Evolutionary conservation across 2,888 invertebrate genomes (phyloP), one percentile per base, ranked within the genome.

Genomic region (Molorchus minor): DNA sequence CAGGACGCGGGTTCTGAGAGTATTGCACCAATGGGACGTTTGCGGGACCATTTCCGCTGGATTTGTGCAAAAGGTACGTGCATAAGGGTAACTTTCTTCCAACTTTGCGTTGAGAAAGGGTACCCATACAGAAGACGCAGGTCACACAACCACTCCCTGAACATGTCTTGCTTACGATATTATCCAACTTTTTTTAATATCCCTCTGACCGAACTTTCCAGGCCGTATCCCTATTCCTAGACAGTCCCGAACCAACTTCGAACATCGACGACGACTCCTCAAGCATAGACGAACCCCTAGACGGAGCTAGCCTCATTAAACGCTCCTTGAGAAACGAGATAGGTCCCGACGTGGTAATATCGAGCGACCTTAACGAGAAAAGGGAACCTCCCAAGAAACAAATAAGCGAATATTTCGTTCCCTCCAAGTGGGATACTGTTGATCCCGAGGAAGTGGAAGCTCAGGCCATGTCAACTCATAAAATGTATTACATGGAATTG

Each of bases 361-460:
- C 52, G 2, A 57, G 54, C 25, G 46, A 38, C n/a, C 25, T 40
- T 13, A 20, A 5, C 7, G 41, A 57, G 13, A 46, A 49, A 12
- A 44, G 15, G 17, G 15, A 56, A n/a, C 33, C 35, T 58, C 65
- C 59, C 51, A 33, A 54, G 33, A 20, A 56, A 19, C 35, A 29
- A 47, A 82, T 4, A 29, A 40, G 56, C 29, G 64, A 70, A 41
- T 87, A 86, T 12, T 94, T 96, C 82, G 89, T 94, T 52, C 92
- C 93, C 2, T 96, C 96, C 0, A 92, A 94, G 79, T 98, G 97
- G 98, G 96, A 98, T 84, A 91, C 90, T 40, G 91, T 98, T 16
- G 96, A 96, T 82, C 93, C 94, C 10, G 87, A 89, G 70, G 87
- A 90, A 74, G 82, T 86, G 47, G 91, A 92, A 78, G 88, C 87